Conservation (phyloP, 2,797 vertebrate genomes). For the Leucoraja ocellata region DNA sequence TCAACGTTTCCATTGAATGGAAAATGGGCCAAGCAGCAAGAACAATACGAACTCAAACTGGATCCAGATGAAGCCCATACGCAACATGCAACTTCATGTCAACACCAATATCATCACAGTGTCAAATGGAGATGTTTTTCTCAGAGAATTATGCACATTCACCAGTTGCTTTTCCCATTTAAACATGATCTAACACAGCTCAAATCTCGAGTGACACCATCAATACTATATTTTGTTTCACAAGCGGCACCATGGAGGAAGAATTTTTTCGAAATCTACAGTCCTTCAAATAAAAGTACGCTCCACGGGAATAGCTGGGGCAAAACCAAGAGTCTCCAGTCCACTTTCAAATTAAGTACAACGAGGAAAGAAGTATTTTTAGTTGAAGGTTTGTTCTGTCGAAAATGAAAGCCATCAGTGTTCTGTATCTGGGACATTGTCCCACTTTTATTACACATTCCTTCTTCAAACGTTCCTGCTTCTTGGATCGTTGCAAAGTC, state of each 20-base stretch:
- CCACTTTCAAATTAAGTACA: not conserved
- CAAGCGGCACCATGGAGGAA: not conserved
- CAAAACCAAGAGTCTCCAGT: not conserved
- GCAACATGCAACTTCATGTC: conserved; percentile 18
- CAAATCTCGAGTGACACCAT: not conserved
- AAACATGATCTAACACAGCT: not conserved
- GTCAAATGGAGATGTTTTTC: not conserved
- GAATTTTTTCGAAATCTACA: not conserved
- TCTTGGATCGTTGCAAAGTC: not conserved
- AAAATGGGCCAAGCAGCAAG: not conserved
- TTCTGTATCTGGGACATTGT: too few relatives aligned
- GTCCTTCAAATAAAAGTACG: not conserved
- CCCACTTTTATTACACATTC: not conserved
- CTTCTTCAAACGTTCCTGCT: not conserved
- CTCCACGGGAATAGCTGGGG: not conserved
- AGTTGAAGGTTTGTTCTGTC: too few relatives aligned
- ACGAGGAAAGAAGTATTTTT: not conserved
- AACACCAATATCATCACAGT: conserved; percentile 5
- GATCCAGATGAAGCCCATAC: not conserved
- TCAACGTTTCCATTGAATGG: not conserved
- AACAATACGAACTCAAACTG: conserved; percentile 1
- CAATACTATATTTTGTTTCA: not conserved
- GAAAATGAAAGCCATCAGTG: not conserved
- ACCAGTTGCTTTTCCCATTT: not conserved
- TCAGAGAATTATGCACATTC: not conserved